Evolutionary conservation across 2,888 invertebrate genomes (phyloP), one percentile per base, ranked within the genome.

Genomic region (Trissonchulus sp.): DNA sequence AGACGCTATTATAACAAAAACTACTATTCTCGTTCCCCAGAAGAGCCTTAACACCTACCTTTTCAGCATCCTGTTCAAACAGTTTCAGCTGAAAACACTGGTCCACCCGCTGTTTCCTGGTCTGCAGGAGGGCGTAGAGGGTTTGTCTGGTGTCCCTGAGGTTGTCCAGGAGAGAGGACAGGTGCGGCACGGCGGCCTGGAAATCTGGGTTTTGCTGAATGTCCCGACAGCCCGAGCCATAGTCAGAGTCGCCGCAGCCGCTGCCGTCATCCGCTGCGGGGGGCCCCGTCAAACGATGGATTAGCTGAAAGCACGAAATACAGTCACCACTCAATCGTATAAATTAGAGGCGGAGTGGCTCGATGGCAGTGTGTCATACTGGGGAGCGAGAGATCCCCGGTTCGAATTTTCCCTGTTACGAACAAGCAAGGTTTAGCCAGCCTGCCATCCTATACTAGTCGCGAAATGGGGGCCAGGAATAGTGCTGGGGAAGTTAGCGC

Each of bases 11-110:
- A n/a, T n/a, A n/a, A n/a, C n/a, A n/a, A n/a, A n/a, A n/a, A n/a
- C n/a, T n/a, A n/a, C n/a, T n/a, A n/a, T n/a, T n/a, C n/a, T n/a
- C n/a, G n/a, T n/a, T n/a, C n/a, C n/a, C n/a, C n/a, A n/a, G n/a
- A n/a, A n/a, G n/a, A n/a, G n/a, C n/a, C 31, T 8, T 69, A 69
- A 33, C 28, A 3, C 35, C 82, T 82, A 92, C 92, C 90, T 94
- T 96, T 85, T 96, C 94, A 81, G 96, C 97, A 85, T 98, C 98
- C 85, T 94, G 93, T 86, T 98, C 97, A 84, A 97, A 96, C 69
- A 97, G 89, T 72, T 96, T 89, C 81, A 97, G 89, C 85, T 98
- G 96, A 84, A 96, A 93, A 85, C 96, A 95, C 86, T 97, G 96
- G 84, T 97, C 96, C 78, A 98, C 88, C 85, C 95, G 93, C 82